Base-by-base conservation (phyloP, 2,113 vertebrate genomes). In the Catagonus wagneri region DNA sequence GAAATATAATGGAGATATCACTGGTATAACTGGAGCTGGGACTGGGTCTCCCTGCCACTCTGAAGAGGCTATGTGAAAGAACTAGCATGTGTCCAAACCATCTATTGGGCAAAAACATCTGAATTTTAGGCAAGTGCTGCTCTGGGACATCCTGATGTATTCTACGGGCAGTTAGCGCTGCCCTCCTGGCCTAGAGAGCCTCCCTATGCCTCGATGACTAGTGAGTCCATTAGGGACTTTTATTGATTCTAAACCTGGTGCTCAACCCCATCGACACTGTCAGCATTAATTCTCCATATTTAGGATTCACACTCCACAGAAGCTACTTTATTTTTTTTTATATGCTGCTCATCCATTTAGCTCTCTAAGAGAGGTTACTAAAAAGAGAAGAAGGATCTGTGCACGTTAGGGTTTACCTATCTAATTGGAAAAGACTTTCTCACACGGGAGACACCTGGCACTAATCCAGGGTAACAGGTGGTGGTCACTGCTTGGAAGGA, bases 1-100 rank as follows among this genome's bases (percentile, higher is more conserved):
- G 83, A 90, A 60, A 89, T 34, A 75, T 69, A 83, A 89, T 61
- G 15, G 44, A 23, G 23, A 54, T 72, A 86, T 89, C 88, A 75
- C 14, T 63, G 14, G 25, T 52, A 58, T 25, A 52, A 75, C 50
- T 74, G n/a, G 44, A 90, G 14, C 25, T 80, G 36, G 39, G 4
- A 2, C 58, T 36, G 7, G 72, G n/a, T 44, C 66, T 63, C 10
- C 29, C 19, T 72, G 27, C 20, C 65, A 65, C 39, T 68, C 32
- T 83, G 56, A 15, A 93, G 20, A 19, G 36, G 23, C 68, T 92
- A 29, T 29, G 10, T 63, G 19, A 79, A 93, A 95, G 3, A 22
- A 58, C 0, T 79, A 65, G 25, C 60, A 23, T 50, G 63, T 25
- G 3, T 60, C n/a, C 74, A 92, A 95, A 89, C 23, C 6, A 63